These are phyloP conservation scores for Drosophila ogumai DNA, from an alignment of 1,140 invertebrate genomes.

Conservation along the genomic window DNA sequence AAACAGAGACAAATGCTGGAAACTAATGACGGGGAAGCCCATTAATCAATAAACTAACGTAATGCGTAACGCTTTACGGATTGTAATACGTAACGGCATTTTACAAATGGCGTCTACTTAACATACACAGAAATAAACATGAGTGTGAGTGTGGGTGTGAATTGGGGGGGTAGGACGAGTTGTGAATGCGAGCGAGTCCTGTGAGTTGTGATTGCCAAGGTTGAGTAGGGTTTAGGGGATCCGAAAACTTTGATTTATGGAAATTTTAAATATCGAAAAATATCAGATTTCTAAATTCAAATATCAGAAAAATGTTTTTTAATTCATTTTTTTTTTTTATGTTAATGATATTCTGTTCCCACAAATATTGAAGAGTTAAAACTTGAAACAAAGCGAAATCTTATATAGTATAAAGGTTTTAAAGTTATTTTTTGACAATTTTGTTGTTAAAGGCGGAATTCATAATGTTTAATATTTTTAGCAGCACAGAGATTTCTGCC, in stretches of 20 bases:
- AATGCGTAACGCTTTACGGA: slow-evolving; percentile 36
- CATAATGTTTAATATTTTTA: background rate
- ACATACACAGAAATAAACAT: slow-evolving; percentile 42
- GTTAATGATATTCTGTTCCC: no score
- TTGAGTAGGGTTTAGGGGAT: no score
- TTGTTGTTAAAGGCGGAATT: background rate
- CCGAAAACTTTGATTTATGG: no score
- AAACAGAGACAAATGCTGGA: slow-evolving; percentile 66
- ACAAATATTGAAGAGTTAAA: no score
- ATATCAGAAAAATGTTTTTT: no score
- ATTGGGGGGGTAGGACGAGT: slow-evolving; percentile 15
- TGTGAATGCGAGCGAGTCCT: slow-evolving; percentile 23
- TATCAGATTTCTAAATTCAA: no score
- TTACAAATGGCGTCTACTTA: slow-evolving; percentile 71
- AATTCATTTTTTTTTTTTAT: no score
- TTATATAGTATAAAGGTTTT: background rate
- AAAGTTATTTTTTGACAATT: no score
- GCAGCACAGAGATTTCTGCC: background rate
- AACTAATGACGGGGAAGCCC: slow-evolving; percentile 66
- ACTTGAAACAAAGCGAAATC: background rate
- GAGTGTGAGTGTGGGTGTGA: slow-evolving; percentile 27
- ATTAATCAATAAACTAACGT: slow-evolving; percentile 55
- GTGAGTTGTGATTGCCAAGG: slow-evolving; percentile 12
- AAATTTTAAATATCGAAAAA: background rate
- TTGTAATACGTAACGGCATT: slow-evolving; percentile 77